phyloP scores from a whole-genome alignment of 2,113 vertebrate species.

The Meleagris gallopavo region DNA sequence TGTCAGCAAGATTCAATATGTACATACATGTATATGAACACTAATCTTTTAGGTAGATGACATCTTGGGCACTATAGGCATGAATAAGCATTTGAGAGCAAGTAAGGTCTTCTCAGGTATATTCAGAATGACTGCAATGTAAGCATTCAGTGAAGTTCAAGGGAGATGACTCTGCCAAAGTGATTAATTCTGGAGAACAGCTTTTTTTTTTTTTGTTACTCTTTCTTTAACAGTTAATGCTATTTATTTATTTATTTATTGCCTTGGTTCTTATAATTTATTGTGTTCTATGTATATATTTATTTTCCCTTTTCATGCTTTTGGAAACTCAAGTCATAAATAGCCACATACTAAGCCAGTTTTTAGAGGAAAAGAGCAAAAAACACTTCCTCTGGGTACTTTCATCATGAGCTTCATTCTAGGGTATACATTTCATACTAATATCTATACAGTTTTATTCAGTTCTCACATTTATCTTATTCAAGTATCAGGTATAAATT shows the following conservation, averaged over 20 bases:
- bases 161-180: background rate
- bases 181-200: background rate
- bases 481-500: background rate
- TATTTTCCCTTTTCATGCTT: too few relatives aligned
- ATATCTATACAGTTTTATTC: background rate
- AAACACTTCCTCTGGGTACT: background rate
- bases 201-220: accelerated
- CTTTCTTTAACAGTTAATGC: background rate
- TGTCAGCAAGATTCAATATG: constrained; percentile 45
- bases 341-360: background rate
- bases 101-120: background rate
- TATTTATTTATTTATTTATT: too few relatives aligned
- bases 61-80: background rate
- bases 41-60: background rate
- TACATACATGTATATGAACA: background rate
- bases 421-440: background rate
- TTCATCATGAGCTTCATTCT: background rate
- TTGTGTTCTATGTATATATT: too few relatives aligned
- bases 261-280: background rate
- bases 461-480: background rate
- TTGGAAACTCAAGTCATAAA: background rate
- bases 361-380: background rate
- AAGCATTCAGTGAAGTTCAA: background rate
- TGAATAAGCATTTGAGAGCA: background rate
- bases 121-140: background rate